A percentile compares a stretch with the other conserved stretches of the same genome.
Conservation (phyloP, 2,797 vertebrate species). For the Lacerta viridis region DNA sequence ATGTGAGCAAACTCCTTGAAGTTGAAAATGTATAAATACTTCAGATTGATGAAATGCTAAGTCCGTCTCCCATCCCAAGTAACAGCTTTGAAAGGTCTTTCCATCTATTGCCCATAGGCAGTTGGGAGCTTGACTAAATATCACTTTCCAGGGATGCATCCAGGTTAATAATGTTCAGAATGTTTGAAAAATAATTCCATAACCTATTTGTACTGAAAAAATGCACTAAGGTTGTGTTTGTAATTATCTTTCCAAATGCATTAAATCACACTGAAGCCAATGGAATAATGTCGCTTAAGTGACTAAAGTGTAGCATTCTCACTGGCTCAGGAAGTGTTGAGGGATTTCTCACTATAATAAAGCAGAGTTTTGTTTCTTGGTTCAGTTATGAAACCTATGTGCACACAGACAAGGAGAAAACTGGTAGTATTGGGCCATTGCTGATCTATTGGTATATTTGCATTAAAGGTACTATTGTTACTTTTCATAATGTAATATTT, state of each 20-base stretch:
- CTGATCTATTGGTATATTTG: neutral
- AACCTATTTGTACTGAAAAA: neutral
- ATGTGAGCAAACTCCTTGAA: neutral
- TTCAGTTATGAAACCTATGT: neutral
- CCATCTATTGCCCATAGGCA: neutral
- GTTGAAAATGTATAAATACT: slow-evolving; percentile 20
- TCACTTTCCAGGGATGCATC: neutral
- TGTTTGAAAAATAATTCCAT: neutral
- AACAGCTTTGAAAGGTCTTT: slow-evolving; percentile 15
- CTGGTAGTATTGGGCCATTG: neutral
- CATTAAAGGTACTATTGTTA: slow-evolving; percentile 49
- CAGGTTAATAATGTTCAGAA: neutral
- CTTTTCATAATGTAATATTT: neutral
- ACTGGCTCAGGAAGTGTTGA: slow-evolving; percentile 27
- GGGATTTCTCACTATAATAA: slow-evolving; percentile 42
- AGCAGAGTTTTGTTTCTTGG: rapidly evolving
- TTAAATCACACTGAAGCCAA: neutral
- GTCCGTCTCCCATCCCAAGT: neutral
- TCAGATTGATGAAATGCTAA: neutral
- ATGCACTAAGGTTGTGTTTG: neutral
- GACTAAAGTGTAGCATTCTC: neutral
- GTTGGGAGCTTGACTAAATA: neutral
- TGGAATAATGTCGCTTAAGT: neutral
- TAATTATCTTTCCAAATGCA: neutral
- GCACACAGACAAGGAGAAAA: neutral